Conservation (phyloP, 37 sponge, comb jelly and placozoan genomes). For the Mnemiopsis leidyi region DNA sequence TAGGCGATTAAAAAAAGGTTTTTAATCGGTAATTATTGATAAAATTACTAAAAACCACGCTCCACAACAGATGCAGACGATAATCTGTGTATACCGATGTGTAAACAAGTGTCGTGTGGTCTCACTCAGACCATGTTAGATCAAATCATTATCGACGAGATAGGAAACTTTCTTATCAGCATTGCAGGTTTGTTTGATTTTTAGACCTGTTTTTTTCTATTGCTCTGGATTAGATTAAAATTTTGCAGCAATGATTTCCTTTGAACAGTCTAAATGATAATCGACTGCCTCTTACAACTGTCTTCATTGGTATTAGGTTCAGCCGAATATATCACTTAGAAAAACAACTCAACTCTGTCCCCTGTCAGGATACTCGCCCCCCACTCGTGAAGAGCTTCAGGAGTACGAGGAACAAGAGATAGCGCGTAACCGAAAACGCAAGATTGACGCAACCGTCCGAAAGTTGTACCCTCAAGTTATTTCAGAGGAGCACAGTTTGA, state of each 20-base stretch:
- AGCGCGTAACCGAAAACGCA: constrained; percentile 52
- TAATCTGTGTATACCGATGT: constrained; percentile 63
- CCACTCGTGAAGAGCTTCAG: constrained; percentile 51
- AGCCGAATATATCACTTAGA: no score
- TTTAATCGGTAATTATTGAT: not conserved
- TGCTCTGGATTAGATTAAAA: no score
- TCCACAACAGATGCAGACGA: constrained; percentile 35
- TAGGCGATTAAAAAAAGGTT: not conserved
- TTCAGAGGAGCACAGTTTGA: constrained; percentile 43
- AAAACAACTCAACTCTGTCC: no score
- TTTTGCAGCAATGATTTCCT: no score
- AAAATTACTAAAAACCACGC: no score
- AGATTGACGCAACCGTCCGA: constrained; percentile 54
- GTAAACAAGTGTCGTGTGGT: constrained; percentile 35
- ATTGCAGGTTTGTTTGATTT: constrained; percentile 41
- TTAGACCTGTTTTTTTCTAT: no score
- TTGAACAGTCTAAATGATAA: no score
- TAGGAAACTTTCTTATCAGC: constrained; percentile 59
- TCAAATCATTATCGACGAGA: constrained; percentile 48
- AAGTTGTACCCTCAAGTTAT: constrained; percentile 61
- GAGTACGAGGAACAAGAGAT: constrained; percentile 56
- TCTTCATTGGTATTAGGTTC: no score
- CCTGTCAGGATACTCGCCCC: constrained; percentile 35
- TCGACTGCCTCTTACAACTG: no score
- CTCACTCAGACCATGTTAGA: constrained; percentile 51